Evolutionary conservation across 2,113 vertebrate genomes (phyloP).

Genomic region (Sinocyclocheilus anophthalmus): DNA sequence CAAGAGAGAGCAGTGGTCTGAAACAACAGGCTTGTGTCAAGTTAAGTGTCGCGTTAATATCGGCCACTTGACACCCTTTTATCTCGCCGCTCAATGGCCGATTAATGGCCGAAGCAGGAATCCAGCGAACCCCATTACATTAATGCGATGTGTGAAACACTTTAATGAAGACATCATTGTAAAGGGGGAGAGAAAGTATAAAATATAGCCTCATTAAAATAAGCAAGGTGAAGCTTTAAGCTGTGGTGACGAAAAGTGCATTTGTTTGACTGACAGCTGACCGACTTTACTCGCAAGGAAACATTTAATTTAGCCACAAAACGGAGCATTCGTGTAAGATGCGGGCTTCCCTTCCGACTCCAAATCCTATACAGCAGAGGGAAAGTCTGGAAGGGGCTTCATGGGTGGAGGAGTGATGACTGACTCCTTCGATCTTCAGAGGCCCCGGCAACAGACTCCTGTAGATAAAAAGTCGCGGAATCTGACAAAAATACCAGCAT

Average conservation of each 20-base stretch:
- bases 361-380: slow-evolving; percentile 63
- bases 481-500: slow-evolving; percentile 49
- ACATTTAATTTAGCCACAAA: neutral
- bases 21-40: slow-evolving; percentile 43
- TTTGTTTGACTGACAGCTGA: neutral
- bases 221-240: neutral
- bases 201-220: neutral
- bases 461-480: slow-evolving; percentile 53
- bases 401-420: slow-evolving; percentile 65
- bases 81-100: slow-evolving; percentile 40
- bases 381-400: slow-evolving; percentile 65
- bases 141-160: slow-evolving; percentile 47
- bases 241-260: neutral
- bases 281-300: neutral
- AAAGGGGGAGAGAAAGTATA: neutral
- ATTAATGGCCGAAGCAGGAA: slow-evolving; percentile 22
- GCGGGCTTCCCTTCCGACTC: slow-evolving; percentile 65
- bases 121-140: slow-evolving; percentile 41
- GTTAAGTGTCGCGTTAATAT: slow-evolving; percentile 45
- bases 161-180: slow-evolving; percentile 52
- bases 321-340: slow-evolving; percentile 57
- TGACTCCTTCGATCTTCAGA: slow-evolving; percentile 69
- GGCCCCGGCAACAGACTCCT: slow-evolving; percentile 61
- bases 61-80: slow-evolving; percentile 20
- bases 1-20: slow-evolving; percentile 23